Percentiles rank a stretch among this genome's conserved stretches.
phyloP scores from a whole-genome alignment of 2,888 invertebrate species.

The Leptura quadrifasciata region DNA sequence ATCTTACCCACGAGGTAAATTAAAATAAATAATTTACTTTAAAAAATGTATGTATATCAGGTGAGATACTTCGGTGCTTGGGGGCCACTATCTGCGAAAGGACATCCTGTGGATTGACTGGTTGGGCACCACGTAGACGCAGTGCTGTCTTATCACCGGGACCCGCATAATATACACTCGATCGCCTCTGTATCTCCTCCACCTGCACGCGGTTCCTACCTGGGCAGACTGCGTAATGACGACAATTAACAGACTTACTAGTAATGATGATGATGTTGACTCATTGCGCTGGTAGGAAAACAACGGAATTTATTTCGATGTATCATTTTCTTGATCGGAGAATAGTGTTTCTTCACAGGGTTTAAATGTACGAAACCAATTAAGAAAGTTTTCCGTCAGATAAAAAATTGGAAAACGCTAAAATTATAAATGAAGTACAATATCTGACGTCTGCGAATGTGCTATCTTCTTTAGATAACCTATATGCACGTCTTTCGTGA shows the following conservation, averaged over 20 bases:
- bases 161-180: constrained; percentile 41
- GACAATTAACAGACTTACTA: constrained; percentile 8
- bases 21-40: not conserved
- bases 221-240: constrained; percentile 46
- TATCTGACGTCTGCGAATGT: no score
- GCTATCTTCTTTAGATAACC: no score
- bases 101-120: constrained; percentile 51
- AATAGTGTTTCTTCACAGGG: not conserved
- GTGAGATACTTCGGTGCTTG: constrained; percentile 32
- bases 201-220: constrained; percentile 45
- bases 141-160: constrained; percentile 44
- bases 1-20: not conserved
- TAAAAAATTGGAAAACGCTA: no score
- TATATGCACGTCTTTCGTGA: no score
- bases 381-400: no score
- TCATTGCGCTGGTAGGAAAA: not conserved
- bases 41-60: constrained; percentile 12
- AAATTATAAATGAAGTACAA: no score
- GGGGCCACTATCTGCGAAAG: constrained; percentile 56
- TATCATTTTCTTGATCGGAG: not conserved
- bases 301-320: not conserved
- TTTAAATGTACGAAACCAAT: no score
- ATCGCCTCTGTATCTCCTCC: constrained; percentile 41
- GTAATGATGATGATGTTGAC: constrained; percentile 7
- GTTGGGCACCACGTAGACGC: constrained; percentile 30